phyloP scores from a whole-genome alignment of 2,888 invertebrate species.

The Diarsia rubi region DNA sequence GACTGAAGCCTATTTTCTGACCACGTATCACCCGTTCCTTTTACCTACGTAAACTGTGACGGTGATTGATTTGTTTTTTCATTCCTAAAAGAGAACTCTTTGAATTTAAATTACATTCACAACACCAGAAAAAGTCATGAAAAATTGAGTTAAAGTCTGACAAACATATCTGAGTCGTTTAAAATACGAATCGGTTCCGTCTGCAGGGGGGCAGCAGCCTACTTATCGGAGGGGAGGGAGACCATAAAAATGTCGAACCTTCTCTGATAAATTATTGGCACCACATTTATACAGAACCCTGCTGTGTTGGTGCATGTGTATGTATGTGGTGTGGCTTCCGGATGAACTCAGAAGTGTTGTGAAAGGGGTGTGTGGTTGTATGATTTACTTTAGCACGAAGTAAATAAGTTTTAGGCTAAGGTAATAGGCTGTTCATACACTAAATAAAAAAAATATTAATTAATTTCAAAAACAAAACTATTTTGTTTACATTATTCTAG shows the following conservation, averaged over 20 bases:
- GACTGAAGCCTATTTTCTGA: neutral
- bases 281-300: constrained; percentile 20
- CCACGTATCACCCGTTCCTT: neutral
- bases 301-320: neutral
- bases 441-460: neutral
- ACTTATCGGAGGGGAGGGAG: constrained; percentile 29
- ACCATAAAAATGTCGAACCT: constrained; percentile 54
- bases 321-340: neutral
- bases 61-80: neutral
- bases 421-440: too few relatives aligned
- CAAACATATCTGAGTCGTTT: constrained; percentile 41
- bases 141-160: constrained; percentile 17
- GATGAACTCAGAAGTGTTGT: neutral
- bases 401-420: neutral
- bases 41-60: neutral
- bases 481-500: too few relatives aligned
- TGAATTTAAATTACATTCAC: neutral
- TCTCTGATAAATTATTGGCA: constrained; percentile 44
- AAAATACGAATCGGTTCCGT: constrained; percentile 48
- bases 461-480: neutral
- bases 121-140: neutral
- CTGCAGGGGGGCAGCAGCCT: neutral
- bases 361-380: neutral
- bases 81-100: neutral
- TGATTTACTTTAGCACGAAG: neutral